Evolutionary conservation across 2,888 invertebrate species (phyloP), one percentile per base, ranked within the genome.

Genomic region (Orgyia antiqua): DNA sequence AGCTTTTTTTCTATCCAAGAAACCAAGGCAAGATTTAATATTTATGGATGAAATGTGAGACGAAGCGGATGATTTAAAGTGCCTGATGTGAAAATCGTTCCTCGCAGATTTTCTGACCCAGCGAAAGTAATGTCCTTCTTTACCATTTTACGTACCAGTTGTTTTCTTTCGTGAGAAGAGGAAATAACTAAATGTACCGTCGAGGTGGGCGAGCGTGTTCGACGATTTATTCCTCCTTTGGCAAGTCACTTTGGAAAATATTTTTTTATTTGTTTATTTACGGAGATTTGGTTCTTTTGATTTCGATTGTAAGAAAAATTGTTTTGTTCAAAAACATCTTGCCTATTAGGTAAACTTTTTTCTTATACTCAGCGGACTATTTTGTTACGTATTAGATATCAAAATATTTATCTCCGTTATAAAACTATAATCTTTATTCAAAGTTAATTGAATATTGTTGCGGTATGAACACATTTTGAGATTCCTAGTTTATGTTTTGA

Each of bases 41-140:
- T 84, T 84, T 84, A 86, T 83, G 76, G 83, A 77, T 77, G 80
- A 82, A 83, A 80, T 80, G 80, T 86, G 78, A 82, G 72, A 73
- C 82, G 71, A 64, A 73, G 82, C 82, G 77, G 57, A 82, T 83
- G 84, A 86, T 84, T 83, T 83, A 80, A 82, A 83, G 74, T 79
- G 76, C 76, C 76, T 77, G 77, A 84, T 76, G 84, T 82, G 79
- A 74, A 82, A 84, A 83, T 79, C 68, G 77, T 75, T 77, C 63
- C 66, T 76, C 75, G 73, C 75, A 79, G 79, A 15, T 83, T 83
- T 83, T 82, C 78, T 83, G 83, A 83, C 80, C 83, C 79, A 72
- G 61, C 75, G 76, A 77, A 71, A 76, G 73, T 77, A 75, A 78
- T 77, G 80, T 79, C 78, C 75, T 76, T 69, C 75, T 77, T 72